phyloP scores from a whole-genome alignment of 2,113 vertebrate genomes.

The Periophthalmodon schlosseri region DNA sequence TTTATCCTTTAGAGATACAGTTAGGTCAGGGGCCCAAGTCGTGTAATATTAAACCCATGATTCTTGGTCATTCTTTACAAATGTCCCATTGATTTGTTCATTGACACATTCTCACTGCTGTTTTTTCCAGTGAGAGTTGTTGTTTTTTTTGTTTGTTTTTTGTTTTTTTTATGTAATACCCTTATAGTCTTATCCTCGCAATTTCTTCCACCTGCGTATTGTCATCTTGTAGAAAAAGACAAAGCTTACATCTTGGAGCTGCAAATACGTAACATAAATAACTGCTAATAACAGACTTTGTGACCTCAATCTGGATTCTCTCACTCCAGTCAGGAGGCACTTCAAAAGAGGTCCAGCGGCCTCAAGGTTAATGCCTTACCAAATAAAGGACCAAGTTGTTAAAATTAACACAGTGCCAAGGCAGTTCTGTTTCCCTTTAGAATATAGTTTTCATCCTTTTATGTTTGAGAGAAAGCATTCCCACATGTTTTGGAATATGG shows the following conservation, averaged over 20 bases:
- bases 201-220: conserved; percentile 10
- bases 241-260: conserved; percentile 20
- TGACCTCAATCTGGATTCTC: conserved; percentile 64
- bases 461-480: conserved; percentile 86
- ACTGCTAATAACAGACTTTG: conserved; percentile 59
- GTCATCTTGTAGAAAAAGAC: conserved; percentile 38
- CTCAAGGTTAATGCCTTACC: conserved; percentile 73
- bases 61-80: conserved; percentile 89
- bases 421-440: conserved; percentile 74
- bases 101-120: conserved; percentile 72
- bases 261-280: conserved; percentile 58
- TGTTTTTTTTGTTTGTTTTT: background rate
- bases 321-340: conserved; percentile 45
- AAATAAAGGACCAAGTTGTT: conserved; percentile 78
- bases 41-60: conserved; percentile 92
- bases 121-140: conserved; percentile 18
- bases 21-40: conserved; percentile 82
- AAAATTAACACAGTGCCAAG: conserved; percentile 79
- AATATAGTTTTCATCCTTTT: conserved; percentile 76
- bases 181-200: background rate
- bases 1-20: conserved; percentile 89
- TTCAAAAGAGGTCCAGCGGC: conserved; percentile 68
- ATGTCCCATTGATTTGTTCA: conserved; percentile 86
- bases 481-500: conserved; percentile 87
- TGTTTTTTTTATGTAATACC: background rate